Conservation (phyloP, 1,140 invertebrate species). For the Uloborus diversus region DNA sequence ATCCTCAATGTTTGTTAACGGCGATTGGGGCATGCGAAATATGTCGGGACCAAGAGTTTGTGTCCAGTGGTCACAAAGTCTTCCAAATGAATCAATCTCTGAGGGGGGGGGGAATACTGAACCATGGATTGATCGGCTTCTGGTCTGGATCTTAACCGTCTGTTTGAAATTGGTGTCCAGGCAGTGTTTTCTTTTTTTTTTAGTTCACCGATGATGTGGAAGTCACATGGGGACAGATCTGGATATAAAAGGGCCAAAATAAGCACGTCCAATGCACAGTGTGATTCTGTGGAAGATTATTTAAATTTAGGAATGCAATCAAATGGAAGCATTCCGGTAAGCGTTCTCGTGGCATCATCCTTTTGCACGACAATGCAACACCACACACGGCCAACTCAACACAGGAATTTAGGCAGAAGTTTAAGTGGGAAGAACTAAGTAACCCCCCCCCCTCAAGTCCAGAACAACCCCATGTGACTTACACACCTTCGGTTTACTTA, state of each 20-base stretch:
- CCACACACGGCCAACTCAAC: too few species aligned
- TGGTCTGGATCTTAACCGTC: too few species aligned
- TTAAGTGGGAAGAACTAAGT: background rate
- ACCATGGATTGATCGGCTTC: too few species aligned
- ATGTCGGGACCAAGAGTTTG: too few species aligned
- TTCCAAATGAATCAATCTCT: too few species aligned
- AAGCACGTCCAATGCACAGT: background rate
- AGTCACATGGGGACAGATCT: background rate
- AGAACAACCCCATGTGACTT: background rate
- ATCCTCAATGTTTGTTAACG: too few species aligned
- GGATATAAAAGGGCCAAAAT: background rate
- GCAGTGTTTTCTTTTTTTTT: too few species aligned
- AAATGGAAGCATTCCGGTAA: background rate
- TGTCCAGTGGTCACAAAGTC: too few species aligned
- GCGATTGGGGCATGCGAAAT: too few species aligned
- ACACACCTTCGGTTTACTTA: background rate
- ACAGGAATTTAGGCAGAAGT: background rate
- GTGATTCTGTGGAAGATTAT: background rate
- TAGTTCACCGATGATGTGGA: too few species aligned
- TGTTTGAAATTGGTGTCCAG: too few species aligned
- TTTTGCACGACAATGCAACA: background rate
- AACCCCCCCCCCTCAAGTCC: background rate
- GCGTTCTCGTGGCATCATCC: background rate
- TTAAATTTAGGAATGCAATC: background rate
- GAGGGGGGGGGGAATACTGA: too few species aligned